Base-by-base conservation (phyloP, 1,140 invertebrate genomes). In the Drosophila mojavensis region DNA sequence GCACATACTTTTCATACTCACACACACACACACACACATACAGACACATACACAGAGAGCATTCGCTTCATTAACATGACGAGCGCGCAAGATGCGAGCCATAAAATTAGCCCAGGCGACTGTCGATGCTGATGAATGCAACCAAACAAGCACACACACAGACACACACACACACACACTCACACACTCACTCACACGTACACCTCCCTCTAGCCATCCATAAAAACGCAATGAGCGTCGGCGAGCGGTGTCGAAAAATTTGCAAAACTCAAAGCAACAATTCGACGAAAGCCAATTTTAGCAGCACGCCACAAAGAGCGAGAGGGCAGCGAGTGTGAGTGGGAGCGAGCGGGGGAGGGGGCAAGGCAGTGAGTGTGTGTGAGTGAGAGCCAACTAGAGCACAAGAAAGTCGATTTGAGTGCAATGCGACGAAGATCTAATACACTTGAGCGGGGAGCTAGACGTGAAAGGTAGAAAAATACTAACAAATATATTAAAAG, bases 251-350 rank as follows among this genome's bases (percentile, higher is more conserved):
- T 74, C 79, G 80, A 88, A 89, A 88, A 88, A 89, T 88, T 89
- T 88, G 85, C 84, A 89, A 89, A 89, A 89, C 84, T 89, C 84
- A 89, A 89, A 89, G 84, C 84, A 89, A 89, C 84, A 84, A 89
- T 89, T 89, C 84, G 84, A 84, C 84, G 84, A 83, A 89, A 89
- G 84, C 84, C 84, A 89, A 89, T 89, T 89, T 85, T 72, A 33
- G 54, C 74, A 81, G 78, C 72, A 78, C 60, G 56, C 53, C 64
- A 68, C 47, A 61, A 60, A 69, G 30, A 55, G 66, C 79, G 48
- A 66, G 67, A 62, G 50, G 26, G 5, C 26, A 62, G 67, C 58
- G 36, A 59, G 17, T 45, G 50, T 33, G 47, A 64, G 28, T 51
- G 55, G 24, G 59, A 24, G 20, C 33, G 45, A 15, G n/a, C 24